These are phyloP conservation scores for Synergus umbraculus DNA, from an alignment of 2,888 invertebrate species.

Conservation along the genomic window DNA sequence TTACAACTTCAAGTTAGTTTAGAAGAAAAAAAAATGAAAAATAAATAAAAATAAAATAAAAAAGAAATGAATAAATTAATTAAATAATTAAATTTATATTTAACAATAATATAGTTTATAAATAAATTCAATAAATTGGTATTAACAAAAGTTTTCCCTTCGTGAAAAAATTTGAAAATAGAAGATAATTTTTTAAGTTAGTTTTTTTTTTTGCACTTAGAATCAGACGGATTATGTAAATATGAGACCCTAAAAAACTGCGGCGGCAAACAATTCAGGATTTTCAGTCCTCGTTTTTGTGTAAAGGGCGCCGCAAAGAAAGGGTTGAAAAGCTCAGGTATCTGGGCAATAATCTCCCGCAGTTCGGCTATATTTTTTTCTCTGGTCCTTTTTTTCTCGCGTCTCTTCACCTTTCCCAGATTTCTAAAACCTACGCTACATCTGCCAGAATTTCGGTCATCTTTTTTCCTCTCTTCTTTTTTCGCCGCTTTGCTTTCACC, in stretches of 20 bases:
- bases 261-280: conserved; percentile 50
- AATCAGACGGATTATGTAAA: background rate
- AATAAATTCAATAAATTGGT: too few species aligned
- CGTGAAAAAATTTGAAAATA: background rate
- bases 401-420: background rate
- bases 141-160: background rate
- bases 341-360: conserved; percentile 56
- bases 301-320: conserved; percentile 50
- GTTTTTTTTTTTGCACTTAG: background rate
- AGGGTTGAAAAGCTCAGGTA: conserved; percentile 64
- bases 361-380: conserved; percentile 14
- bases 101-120: too few species aligned
- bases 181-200: background rate
- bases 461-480: conserved; percentile 47
- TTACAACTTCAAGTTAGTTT: too few species aligned
- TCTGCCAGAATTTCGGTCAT: conserved; percentile 15
- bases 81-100: too few species aligned
- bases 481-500: conserved; percentile 44
- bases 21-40: too few species aligned
- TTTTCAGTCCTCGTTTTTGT: conserved; percentile 50
- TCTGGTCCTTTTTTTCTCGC: conserved; percentile 14
- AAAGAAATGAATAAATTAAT: too few species aligned
- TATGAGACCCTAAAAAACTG: conserved; percentile 52
- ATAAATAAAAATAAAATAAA: too few species aligned
- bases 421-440: background rate